phyloP scores from a whole-genome alignment of 2,113 vertebrate species.

The Orycteropus afer region DNA sequence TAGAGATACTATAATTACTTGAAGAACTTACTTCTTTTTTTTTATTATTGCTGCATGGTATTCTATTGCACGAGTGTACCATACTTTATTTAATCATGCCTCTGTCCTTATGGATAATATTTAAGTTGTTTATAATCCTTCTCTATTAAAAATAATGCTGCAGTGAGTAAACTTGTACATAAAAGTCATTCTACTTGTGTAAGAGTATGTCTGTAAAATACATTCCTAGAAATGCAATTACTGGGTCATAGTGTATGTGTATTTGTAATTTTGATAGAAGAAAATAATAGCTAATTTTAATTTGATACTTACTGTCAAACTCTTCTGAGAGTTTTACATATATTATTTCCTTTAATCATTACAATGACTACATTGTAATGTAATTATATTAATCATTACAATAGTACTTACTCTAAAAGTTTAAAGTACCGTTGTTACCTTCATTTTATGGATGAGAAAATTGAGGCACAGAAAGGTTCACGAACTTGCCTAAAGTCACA shows the following conservation, averaged over 20 bases:
- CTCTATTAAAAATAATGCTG: too few relatives aligned
- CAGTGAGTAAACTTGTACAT: not conserved
- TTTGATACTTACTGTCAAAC: not conserved
- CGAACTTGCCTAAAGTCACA: not conserved
- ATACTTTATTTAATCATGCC: not conserved
- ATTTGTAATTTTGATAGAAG: not conserved
- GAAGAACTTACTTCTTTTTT: not conserved
- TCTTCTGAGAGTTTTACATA: not conserved
- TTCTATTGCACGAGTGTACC: not conserved
- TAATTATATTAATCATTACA: not conserved
- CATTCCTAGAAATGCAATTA: too few relatives aligned
- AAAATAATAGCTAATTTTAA: not conserved
- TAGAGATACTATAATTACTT: not conserved
- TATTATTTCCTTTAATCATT: too few relatives aligned
- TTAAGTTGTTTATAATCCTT: slow-evolving; percentile 8
- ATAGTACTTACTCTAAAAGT: not conserved
- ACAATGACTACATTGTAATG: too few relatives aligned
- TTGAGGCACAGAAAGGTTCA: not conserved
- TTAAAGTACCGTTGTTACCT: not conserved
- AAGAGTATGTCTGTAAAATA: too few relatives aligned
- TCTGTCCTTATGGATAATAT: not conserved
- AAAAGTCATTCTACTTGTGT: not conserved
- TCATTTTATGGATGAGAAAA: not conserved
- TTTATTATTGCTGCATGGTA: not conserved
- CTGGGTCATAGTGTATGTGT: not conserved